phyloP scores from a whole-genome alignment of 1,140 invertebrate genomes.

The Ceratina australensis region DNA sequence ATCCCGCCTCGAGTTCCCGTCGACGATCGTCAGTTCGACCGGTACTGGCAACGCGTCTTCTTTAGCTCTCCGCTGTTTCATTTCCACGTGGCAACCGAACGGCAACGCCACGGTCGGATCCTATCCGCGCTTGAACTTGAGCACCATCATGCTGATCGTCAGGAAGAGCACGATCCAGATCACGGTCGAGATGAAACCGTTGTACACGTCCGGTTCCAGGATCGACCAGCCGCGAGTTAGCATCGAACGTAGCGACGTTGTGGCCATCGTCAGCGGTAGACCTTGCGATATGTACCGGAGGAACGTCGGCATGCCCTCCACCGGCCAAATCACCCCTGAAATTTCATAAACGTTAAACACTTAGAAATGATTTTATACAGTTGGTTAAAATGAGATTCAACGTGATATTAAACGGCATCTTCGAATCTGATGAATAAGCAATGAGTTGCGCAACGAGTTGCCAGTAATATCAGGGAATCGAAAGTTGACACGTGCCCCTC shows the following conservation, averaged over 20 bases:
- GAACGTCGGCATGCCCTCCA: constrained; percentile 92
- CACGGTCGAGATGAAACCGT: constrained; percentile 92
- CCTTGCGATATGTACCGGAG: constrained; percentile 90
- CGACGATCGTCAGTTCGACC: background rate
- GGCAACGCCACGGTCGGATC: background rate
- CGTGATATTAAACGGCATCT: background rate
- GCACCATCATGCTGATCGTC: constrained; percentile 88
- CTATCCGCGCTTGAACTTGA: constrained; percentile 88
- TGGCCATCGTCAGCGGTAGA: constrained; percentile 94
- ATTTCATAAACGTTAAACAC: background rate
- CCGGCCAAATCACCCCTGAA: constrained; percentile 92
- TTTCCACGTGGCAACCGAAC: constrained; percentile 10
- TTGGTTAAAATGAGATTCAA: background rate
- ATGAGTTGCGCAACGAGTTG: background rate
- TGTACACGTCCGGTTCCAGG: constrained; percentile 89
- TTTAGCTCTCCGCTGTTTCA: background rate
- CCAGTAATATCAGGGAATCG: background rate
- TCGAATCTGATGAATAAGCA: background rate
- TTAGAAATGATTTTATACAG: background rate
- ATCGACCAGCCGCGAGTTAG: constrained; percentile 94
- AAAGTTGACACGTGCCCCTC: background rate
- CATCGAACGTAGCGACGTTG: constrained; percentile 92
- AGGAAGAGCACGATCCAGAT: constrained; percentile 94
- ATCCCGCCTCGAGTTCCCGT: background rate
- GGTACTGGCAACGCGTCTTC: background rate